Evolutionary conservation across 2,888 invertebrate genomes (phyloP), one percentile per base, ranked within the genome.

Genomic region (Pachymerium ferrugineum): DNA sequence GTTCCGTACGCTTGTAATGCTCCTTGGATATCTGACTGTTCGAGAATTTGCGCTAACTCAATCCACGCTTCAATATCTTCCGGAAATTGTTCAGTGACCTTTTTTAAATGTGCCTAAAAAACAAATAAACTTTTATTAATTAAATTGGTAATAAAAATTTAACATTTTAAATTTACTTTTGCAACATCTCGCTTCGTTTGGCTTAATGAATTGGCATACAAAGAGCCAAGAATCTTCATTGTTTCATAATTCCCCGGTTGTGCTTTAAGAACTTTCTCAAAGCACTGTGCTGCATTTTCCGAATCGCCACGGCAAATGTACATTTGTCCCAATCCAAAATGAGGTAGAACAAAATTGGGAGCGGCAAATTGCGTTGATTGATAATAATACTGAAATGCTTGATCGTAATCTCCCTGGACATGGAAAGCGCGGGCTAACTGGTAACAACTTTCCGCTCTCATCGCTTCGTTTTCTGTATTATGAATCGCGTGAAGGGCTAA

Each of bases 31-130:
- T 99, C 98, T 78, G 91, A 91, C 81, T 97, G 94, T 81, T 99
- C 98, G 76, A 98, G 86, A 82, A 99, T 96, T 85, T 99, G 98
- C 0, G 99, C 99, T 77, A 98, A 84, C 82, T 99, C 98, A 78
- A 99, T 97, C 97, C 97, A 98, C 0, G 97, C 98, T 83, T 99
- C 99, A 1, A 98, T 94, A 82, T 99, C 99, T 79, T 99, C 97
- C 0, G 97, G 96, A 82, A 94, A 95, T 83, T 97, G 94, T 81
- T 97, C 96, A 0, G 97, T 96, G 14, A 86, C 86, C 84, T 97
- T 98, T 81, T 94, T 92, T 72, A 99, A 85, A 83, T 96, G 94
- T 79, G 92, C 92, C 81, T 94, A 6, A 35, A 67, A 47, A 38
- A 68, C 29, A 14, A 76, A 19, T 10, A 72, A 22, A 75, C 28